Base-by-base conservation (phyloP, 2,113 vertebrate species). In the Argyrosomus japonicus region DNA sequence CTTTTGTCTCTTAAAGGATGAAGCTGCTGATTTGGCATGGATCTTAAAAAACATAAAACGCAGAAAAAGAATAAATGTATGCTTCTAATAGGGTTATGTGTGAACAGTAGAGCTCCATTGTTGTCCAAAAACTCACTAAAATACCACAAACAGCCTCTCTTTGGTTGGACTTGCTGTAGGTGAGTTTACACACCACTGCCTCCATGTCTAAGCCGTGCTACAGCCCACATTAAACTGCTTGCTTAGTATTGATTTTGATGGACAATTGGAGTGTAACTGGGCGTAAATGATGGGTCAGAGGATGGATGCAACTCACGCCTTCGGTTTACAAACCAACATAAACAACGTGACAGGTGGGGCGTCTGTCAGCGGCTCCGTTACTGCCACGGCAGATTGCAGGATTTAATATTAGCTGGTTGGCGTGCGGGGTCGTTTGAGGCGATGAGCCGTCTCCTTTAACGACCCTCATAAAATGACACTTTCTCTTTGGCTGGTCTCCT, bases 381-480 rank as follows among this genome's bases (percentile, higher is more conserved):
- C 71, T 17, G 75, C 85, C 50, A 7, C 2, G 23, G 77, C 90
- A 83, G 84, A 88, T 87, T 85, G 82, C 90, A 83, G 76, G 89
- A 90, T 91, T 90, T 88, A 90, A 87, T 88, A 89, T 88, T 87
- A 86, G 89, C 86, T 57, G 86, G 54, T 69, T 64, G 87, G 77
- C 45, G 58, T 25, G 73, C 18, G 54, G 89, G 87, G 89, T 92
- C 87, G 84, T 93, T 90, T 78, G 71, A 89, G 93, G 86, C 83
- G 79, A 92, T 93, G 88, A 93, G 90, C 83, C 80, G 84, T 94
- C 93, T 91, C 73, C 82, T 90, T 91, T 93, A 93, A 93, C 77
- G 80, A 88, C 82, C 77, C 77, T 84, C 88, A 90, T 89, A 92
- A 94, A 93, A 86, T 27, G 40, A 40, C 70, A 68, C 77, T 87